Conservation (phyloP, 2,113 vertebrate genomes). For the Carassius carassius region DNA sequence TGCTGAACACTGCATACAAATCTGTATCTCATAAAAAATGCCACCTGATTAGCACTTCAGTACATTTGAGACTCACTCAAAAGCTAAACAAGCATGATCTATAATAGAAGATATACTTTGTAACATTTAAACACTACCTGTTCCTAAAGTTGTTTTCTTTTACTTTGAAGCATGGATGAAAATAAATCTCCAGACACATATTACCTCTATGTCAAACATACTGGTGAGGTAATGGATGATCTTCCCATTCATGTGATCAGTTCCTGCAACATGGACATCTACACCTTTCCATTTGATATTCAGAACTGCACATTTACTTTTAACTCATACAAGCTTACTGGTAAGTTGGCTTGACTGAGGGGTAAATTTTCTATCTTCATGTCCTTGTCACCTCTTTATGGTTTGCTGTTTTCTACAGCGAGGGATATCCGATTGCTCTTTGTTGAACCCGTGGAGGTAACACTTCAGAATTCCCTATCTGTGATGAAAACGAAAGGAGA, state of each 20-base stretch:
- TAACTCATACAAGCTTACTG: constrained; percentile 64
- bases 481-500: constrained; percentile 74
- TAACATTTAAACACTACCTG: not conserved
- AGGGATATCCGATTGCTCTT: constrained; percentile 60
- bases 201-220: constrained; percentile 57
- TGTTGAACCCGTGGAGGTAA: not conserved
- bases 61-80: not conserved
- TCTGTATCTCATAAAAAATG: not conserved
- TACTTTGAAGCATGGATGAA: constrained; percentile 44
- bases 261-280: constrained; percentile 74
- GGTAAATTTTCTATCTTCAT: not conserved
- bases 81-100: not conserved
- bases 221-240: constrained; percentile 51
- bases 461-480: constrained; percentile 44
- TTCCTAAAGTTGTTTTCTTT: not conserved
- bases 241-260: constrained; percentile 68
- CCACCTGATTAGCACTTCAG: not conserved
- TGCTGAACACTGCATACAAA: not conserved
- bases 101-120: not conserved
- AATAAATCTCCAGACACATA: constrained; percentile 67
- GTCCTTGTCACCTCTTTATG: fast-evolving
- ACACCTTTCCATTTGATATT: constrained; percentile 75
- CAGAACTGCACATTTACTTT: constrained; percentile 74
- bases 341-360: constrained; percentile 53
- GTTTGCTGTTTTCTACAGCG: constrained; percentile 48